Percentiles rank a stretch among this genome's conserved stretches.
Evolutionary conservation across 2,888 invertebrate genomes (phyloP).

Genomic region (Drosophila parthenogenetica): DNA sequence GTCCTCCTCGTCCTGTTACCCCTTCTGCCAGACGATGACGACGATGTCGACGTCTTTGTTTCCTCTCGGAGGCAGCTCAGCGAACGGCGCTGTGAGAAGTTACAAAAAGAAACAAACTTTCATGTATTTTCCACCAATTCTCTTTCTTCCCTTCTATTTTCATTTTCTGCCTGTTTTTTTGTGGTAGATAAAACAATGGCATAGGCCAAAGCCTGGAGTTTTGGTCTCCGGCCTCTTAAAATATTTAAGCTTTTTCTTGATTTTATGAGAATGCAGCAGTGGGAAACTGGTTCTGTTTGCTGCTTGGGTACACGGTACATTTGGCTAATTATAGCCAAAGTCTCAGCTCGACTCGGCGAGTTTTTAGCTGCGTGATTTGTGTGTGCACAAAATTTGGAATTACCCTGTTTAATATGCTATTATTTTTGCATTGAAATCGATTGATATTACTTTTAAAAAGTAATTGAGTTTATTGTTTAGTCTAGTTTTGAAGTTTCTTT

Average conservation of each 20-base stretch:
- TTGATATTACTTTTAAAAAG: not conserved
- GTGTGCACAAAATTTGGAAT: not conserved
- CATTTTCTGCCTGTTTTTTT: constrained; percentile 20
- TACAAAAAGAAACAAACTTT: constrained; percentile 38
- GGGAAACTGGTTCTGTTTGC: not conserved
- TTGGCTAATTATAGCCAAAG: constrained; percentile 72
- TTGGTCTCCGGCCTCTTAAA: constrained; percentile 53
- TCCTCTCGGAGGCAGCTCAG: constrained; percentile 76
- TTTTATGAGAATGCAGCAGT: constrained; percentile 41
- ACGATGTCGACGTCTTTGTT: constrained; percentile 23
- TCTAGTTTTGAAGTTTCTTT: no score
- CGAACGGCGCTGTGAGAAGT: constrained; percentile 75
- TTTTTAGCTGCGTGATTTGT: constrained; percentile 2
- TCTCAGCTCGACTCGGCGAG: constrained; percentile 32
- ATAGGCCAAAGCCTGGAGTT: constrained; percentile 8
- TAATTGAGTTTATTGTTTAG: no score
- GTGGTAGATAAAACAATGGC: constrained; percentile 53
- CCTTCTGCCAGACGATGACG: constrained; percentile 1
- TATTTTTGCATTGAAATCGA: not conserved
- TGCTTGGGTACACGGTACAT: constrained; percentile 35
- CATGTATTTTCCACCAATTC: constrained; percentile 9
- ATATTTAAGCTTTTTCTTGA: constrained; percentile 65
- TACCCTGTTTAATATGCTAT: not conserved
- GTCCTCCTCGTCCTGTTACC: constrained; percentile 7
- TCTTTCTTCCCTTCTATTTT: not conserved